Percentiles rank a stretch among this genome's conserved stretches.
These are phyloP conservation scores for Cyphomyrus discorhynchus DNA, from an alignment of 2,113 vertebrate genomes.

Conservation along the genomic window DNA sequence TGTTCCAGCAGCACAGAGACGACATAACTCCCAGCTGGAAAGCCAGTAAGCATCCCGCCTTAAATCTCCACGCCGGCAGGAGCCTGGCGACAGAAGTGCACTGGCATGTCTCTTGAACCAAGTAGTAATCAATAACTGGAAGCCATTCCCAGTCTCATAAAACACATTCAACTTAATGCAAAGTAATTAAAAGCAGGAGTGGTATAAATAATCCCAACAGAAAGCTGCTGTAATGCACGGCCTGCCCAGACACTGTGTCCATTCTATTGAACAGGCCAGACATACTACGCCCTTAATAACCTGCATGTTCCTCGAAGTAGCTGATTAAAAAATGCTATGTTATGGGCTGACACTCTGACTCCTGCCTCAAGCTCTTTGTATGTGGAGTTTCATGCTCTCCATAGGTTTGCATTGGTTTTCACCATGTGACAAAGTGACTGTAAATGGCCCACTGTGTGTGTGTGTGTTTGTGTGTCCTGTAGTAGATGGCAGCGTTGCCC, in stretches of 20 bases:
- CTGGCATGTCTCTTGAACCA: background rate
- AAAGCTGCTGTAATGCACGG: background rate
- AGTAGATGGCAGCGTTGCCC: background rate
- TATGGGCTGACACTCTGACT: background rate
- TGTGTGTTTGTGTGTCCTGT: background rate
- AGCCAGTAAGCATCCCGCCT: background rate
- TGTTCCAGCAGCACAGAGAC: background rate
- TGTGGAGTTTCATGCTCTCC: background rate
- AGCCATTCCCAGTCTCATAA: background rate
- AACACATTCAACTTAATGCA: constrained; percentile 8
- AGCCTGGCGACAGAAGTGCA: background rate
- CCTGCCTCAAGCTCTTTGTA: background rate
- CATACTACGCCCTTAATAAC: background rate
- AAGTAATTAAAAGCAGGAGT: background rate
- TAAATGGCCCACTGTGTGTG: background rate
- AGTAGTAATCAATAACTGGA: constrained; percentile 2
- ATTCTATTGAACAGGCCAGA: background rate
- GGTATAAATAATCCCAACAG: background rate
- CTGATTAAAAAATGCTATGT: background rate
- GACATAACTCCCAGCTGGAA: background rate
- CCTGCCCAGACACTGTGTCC: background rate
- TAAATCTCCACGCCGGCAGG: background rate
- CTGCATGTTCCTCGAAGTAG: background rate
- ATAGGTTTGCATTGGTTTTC: background rate
- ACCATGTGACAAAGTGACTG: background rate